phyloP scores from a whole-genome alignment of 2,113 vertebrate species.

The Dermatemys mawii region DNA sequence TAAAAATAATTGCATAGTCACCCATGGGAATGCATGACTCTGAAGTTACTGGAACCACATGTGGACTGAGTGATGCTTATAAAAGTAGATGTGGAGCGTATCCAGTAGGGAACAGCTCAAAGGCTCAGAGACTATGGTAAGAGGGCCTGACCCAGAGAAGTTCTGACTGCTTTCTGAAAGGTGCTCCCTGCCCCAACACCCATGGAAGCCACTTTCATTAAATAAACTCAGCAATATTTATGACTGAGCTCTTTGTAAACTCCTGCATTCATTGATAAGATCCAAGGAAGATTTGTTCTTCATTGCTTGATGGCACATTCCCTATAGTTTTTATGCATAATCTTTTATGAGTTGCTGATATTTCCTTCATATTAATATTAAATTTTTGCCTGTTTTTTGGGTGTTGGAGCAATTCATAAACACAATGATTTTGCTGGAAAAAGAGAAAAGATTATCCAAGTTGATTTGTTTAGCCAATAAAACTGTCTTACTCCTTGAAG shows the following conservation, averaged over 20 bases:
- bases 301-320: background rate
- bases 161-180: background rate
- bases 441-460: background rate
- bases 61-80: background rate
- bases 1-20: background rate
- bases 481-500: background rate
- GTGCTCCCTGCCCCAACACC: background rate
- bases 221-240: background rate
- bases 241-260: background rate
- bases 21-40: background rate
- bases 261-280: rapidly evolving
- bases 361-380: background rate
- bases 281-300: background rate
- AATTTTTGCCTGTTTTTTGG: background rate
- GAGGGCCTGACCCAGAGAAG: background rate
- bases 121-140: background rate
- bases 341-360: background rate
- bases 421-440: rapidly evolving
- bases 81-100: background rate
- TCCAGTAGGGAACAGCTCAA: background rate
- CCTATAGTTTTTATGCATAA: background rate
- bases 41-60: background rate
- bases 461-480: background rate
- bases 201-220: background rate
- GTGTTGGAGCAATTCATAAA: background rate